Evolutionary conservation across 2,888 invertebrate species (phyloP).

Genomic region (Liodrosophila aerea): DNA sequence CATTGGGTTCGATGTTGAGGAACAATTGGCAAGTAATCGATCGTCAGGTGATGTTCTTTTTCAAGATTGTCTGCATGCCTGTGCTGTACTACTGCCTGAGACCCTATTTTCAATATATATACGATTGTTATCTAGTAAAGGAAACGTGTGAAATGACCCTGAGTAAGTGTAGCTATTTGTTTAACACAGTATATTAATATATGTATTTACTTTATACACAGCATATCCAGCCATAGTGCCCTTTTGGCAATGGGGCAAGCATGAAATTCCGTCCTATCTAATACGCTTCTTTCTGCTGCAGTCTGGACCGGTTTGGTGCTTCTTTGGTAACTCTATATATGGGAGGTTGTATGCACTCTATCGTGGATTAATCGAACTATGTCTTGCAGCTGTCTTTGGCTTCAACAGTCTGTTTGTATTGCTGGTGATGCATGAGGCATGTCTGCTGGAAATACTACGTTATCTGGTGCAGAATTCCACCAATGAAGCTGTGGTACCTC

Average conservation of each 20-base stretch:
- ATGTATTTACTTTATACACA: not conserved
- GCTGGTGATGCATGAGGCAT: constrained; percentile 61
- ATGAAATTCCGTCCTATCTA: constrained; percentile 53
- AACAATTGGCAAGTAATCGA: constrained; percentile 54
- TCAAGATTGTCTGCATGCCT: constrained; percentile 60
- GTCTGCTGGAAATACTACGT: constrained; percentile 63
- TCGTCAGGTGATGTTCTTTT: constrained; percentile 66
- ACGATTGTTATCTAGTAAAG: constrained; percentile 51
- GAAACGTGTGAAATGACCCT: constrained; percentile 60
- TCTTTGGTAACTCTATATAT: too few species aligned
- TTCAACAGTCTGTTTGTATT: constrained; percentile 74
- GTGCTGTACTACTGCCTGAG: constrained; percentile 56
- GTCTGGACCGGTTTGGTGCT: constrained; percentile 61
- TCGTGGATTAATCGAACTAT: too few species aligned
- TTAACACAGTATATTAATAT: too few species aligned
- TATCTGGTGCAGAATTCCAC: constrained; percentile 65
- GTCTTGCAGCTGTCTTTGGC: constrained; percentile 56
- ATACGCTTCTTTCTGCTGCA: constrained; percentile 59
- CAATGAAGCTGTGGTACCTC: constrained; percentile 51
- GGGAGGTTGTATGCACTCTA: not conserved
- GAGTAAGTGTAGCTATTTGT: constrained; percentile 40
- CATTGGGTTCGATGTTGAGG: constrained; percentile 39
- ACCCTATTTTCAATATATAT: constrained; percentile 65
- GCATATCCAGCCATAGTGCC: constrained; percentile 64
- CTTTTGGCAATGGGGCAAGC: constrained; percentile 44